A percentile compares a stretch with the other conserved stretches of the same genome.
Evolutionary conservation across 2,797 vertebrate species (phyloP).

Genomic region (Pteronotus mesoamericanus): DNA sequence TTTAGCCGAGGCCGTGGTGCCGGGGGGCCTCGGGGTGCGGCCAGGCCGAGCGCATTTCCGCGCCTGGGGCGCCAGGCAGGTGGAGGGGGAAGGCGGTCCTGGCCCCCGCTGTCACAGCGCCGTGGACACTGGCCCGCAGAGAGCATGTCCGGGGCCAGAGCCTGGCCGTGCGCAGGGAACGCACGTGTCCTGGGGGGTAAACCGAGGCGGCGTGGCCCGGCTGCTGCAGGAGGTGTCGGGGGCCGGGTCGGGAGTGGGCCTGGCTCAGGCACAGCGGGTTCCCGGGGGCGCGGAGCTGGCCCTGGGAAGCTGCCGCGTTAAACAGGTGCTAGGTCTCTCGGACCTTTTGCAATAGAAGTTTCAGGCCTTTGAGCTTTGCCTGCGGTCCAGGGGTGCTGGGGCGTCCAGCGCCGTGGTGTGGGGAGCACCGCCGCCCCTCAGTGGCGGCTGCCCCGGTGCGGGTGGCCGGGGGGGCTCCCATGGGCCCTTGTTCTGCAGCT

Average conservation of each 20-base stretch:
- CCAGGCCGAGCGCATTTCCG: background rate
- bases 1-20: background rate
- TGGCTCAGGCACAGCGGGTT: background rate
- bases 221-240: background rate
- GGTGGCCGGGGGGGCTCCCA: no score
- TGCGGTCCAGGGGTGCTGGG: background rate
- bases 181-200: background rate
- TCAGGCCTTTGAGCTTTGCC: background rate
- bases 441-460: background rate
- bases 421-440: background rate
- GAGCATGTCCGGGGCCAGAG: no score
- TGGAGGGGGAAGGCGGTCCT: background rate
- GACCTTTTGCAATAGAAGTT: background rate
- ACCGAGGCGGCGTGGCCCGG: background rate
- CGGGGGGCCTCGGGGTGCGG: background rate
- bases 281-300: background rate
- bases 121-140: background rate
- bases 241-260: background rate
- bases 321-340: background rate
- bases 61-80: no score
- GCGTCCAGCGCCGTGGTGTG: background rate
- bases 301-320: no score
- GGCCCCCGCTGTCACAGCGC: accelerated
- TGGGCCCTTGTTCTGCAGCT: background rate
- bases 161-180: accelerated